A percentile compares a stretch with the other conserved stretches of the same genome.
phyloP scores from a whole-genome alignment of 2,797 vertebrate species.

The Hipposideros larvatus region DNA sequence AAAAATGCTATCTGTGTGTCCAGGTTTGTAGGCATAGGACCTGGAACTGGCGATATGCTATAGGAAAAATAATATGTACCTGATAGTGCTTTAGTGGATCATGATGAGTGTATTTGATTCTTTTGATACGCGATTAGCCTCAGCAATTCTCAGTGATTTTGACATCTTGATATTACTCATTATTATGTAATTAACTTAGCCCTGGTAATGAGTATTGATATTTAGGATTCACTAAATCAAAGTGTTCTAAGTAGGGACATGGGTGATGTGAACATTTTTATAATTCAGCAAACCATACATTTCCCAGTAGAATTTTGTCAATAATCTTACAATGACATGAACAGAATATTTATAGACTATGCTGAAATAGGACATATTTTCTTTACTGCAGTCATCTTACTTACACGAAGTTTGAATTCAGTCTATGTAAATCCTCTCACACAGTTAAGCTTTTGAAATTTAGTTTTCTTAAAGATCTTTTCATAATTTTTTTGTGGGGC shows the following conservation, averaged over 20 bases:
- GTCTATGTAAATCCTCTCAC: neutral
- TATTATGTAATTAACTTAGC: constrained; percentile 74
- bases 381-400: neutral
- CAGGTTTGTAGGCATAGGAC: neutral
- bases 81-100: constrained; percentile 43
- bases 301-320: constrained; percentile 56
- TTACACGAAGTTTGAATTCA: neutral
- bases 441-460: neutral
- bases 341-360: neutral
- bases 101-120: neutral
- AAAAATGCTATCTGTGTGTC: neutral
- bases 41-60: neutral
- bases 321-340: constrained; percentile 22
- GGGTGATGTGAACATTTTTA: constrained; percentile 51
- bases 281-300: constrained; percentile 46
- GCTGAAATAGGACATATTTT: neutral
- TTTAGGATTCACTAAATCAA: constrained; percentile 59
- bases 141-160: constrained; percentile 62
- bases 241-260: constrained; percentile 48
- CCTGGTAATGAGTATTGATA: constrained; percentile 50
- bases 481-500: neutral
- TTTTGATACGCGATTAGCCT: constrained; percentile 64
- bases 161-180: constrained; percentile 70
- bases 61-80: neutral
- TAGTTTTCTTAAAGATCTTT: neutral